A percentile compares a stretch with the other conserved stretches of the same genome.
These are phyloP conservation scores for Hirtodrosophila duncani DNA, from an alignment of 2,888 invertebrate genomes.

Conservation along the genomic window DNA sequence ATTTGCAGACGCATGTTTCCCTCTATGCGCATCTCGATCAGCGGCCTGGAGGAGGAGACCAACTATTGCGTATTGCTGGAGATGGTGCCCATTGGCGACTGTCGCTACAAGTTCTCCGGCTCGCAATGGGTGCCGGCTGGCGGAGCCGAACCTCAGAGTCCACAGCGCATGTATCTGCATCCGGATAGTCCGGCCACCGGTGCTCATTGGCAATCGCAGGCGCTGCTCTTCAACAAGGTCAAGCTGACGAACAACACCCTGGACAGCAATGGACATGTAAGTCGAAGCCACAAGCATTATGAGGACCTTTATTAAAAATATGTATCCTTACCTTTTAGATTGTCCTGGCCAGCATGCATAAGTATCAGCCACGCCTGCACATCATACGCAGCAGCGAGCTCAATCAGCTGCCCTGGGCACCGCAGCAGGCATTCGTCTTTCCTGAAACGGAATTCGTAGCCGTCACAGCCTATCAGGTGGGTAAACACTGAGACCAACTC, in stretches of 20 bases:
- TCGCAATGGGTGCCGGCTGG: conserved; percentile 92
- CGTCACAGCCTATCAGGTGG: conserved; percentile 96
- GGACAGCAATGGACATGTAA: conserved; percentile 88
- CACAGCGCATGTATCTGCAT: conserved; percentile 88
- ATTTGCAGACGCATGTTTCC: conserved; percentile 93
- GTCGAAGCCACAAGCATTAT: too few species aligned
- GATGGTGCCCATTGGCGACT: conserved; percentile 86
- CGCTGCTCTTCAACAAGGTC: conserved; percentile 88
- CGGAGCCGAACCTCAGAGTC: conserved; percentile 89
- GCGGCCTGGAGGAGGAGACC: conserved; percentile 87
- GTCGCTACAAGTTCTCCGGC: conserved; percentile 89
- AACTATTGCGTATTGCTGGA: conserved; percentile 91
- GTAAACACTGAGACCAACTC: conserved; percentile 41
- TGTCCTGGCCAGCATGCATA: conserved; percentile 97
- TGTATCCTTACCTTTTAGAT: conserved; percentile 80
- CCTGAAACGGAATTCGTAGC: conserved; percentile 95
- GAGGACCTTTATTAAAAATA: conserved; percentile 2
- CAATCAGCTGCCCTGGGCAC: conserved; percentile 84
- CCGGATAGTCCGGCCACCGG: conserved; percentile 93
- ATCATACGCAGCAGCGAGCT: conserved; percentile 89
- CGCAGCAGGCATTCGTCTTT: conserved; percentile 84
- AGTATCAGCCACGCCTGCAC: conserved; percentile 93
- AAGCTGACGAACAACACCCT: conserved; percentile 93
- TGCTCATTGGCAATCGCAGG: conserved; percentile 91
- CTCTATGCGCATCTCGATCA: conserved; percentile 86